phyloP scores from a whole-genome alignment of 2,888 invertebrate genomes.

The Stegana nigrithorax region DNA sequence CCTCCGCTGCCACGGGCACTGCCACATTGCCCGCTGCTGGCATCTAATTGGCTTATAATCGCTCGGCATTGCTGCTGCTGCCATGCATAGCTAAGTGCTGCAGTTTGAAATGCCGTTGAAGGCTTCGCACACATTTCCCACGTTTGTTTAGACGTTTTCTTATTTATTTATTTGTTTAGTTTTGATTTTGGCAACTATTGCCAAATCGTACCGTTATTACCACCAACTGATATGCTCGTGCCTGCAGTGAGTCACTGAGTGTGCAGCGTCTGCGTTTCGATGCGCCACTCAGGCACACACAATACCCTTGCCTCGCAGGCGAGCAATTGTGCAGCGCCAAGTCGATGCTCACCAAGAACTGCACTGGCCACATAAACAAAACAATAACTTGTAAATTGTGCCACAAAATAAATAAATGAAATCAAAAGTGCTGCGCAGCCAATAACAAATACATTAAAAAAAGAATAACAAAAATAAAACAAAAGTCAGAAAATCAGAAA shows the following conservation, averaged over 20 bases:
- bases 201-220: constrained; percentile 29
- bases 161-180: constrained; percentile 9
- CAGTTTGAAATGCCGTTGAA: constrained; percentile 30
- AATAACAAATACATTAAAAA: not conserved
- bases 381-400: constrained; percentile 52
- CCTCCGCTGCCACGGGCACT: no score
- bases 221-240: constrained; percentile 12
- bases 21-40: not conserved
- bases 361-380: constrained; percentile 29
- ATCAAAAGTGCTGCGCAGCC: constrained; percentile 9
- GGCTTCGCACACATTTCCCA: constrained; percentile 42
- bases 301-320: not conserved
- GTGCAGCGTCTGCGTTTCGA: no score
- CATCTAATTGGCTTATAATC: not conserved
- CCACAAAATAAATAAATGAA: not conserved
- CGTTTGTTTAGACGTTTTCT: no score
- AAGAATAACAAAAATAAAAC: constrained; percentile 8
- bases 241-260: constrained; percentile 10
- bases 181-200: constrained; percentile 23
- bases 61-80: constrained; percentile 12
- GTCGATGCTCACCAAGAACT: not conserved
- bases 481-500: constrained; percentile 26
- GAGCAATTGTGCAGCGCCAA: not conserved
- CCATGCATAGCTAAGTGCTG: constrained; percentile 27
- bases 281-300: not conserved